Evolutionary conservation across 2,113 vertebrate genomes (phyloP).

Genomic region (Nothoprocta pentlandii): DNA sequence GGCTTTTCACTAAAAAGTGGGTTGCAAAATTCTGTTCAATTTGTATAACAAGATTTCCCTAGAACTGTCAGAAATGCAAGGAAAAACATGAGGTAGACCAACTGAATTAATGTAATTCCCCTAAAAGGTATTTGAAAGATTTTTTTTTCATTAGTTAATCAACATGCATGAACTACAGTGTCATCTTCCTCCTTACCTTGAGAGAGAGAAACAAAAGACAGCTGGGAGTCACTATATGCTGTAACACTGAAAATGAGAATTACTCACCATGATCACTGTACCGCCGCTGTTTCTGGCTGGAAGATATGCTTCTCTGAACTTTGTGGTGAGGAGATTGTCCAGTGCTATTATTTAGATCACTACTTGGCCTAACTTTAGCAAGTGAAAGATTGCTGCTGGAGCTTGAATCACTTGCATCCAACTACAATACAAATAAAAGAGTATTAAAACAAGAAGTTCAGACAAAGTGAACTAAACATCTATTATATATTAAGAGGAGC

Average conservation of each 20-base stretch:
- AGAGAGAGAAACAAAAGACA: background rate
- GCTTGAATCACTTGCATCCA: conserved; percentile 94
- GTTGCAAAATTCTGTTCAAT: conserved; percentile 34
- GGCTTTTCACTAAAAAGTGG: conserved; percentile 7
- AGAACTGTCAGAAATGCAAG: background rate
- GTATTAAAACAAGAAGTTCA: conserved; percentile 54
- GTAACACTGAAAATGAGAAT: background rate
- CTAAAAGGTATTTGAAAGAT: background rate
- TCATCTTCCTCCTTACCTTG: background rate
- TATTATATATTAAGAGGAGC: background rate
- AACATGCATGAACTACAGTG: background rate
- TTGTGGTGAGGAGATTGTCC: conserved; percentile 96
- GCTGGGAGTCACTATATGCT: background rate
- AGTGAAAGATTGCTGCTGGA: conserved; percentile 96
- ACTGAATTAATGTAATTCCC: background rate
- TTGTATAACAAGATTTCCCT: background rate
- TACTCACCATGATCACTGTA: conserved; percentile 97
- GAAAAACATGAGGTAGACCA: background rate
- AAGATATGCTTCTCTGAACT: conserved; percentile 93
- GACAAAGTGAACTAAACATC: conserved; percentile 43
- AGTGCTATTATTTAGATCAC: conserved; percentile 92
- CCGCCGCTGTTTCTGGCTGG: conserved; percentile 94
- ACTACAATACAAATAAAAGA: conserved; percentile 74
- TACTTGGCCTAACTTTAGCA: conserved; percentile 92
- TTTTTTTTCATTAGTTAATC: background rate